Evolutionary conservation across 1,140 invertebrate species (phyloP).

Genomic region (Leptopilina clavipes): DNA sequence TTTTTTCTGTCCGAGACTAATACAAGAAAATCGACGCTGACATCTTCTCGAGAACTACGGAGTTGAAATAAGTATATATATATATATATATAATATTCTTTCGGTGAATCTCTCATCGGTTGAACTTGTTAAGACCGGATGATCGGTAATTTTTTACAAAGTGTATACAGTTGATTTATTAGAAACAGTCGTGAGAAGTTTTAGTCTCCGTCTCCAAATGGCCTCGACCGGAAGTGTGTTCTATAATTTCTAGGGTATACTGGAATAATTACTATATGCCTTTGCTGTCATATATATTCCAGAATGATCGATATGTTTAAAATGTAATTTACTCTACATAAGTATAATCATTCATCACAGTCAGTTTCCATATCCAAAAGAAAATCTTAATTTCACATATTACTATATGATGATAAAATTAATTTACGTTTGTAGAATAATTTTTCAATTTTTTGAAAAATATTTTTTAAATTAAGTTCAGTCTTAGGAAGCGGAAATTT

Average conservation of each 20-base stretch:
- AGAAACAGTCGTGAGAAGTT: constrained; percentile 24
- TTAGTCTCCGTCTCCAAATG: constrained; percentile 11
- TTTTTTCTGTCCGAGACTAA: constrained; percentile 47
- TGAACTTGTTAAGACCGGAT: constrained; percentile 8
- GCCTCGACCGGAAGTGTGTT: constrained; percentile 13
- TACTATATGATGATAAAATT: no score
- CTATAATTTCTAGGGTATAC: constrained; percentile 21
- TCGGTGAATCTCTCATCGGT: constrained; percentile 46
- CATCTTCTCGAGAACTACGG: constrained; percentile 48
- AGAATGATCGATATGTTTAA: constrained; percentile 42
- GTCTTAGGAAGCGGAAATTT: no score
- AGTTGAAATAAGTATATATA: constrained; percentile 46
- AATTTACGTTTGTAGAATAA: no score
- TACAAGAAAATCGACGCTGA: constrained; percentile 58
- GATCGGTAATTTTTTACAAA: constrained; percentile 43
- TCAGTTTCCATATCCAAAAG: no score
- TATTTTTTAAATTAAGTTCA: no score
- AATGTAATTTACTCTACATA: no score
- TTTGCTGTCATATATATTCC: constrained; percentile 19
- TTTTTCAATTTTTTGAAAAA: no score
- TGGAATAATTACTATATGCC: not conserved
- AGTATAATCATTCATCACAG: no score
- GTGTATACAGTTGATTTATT: constrained; percentile 22
- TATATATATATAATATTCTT: no score
- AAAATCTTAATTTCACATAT: no score